These are phyloP conservation scores for Myripristis murdjan DNA, from an alignment of 2,797 vertebrate genomes.

Conservation along the genomic window DNA sequence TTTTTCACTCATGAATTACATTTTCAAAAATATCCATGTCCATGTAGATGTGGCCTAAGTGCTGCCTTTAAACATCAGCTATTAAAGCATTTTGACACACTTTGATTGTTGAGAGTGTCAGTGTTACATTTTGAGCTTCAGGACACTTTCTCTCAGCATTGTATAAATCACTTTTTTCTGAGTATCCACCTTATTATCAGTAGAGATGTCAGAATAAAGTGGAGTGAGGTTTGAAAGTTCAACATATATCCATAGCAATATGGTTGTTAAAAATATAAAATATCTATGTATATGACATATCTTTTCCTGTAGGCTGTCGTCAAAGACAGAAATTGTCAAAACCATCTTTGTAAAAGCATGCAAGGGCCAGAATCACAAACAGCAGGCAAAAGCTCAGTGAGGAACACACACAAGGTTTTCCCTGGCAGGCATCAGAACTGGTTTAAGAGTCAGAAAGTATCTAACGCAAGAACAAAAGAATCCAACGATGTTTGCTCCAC, in stretches of 20 bases:
- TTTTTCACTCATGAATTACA: no score
- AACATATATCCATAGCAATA: neutral
- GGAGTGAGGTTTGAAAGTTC: neutral
- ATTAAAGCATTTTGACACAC: no score
- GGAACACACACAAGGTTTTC: constrained; percentile 58
- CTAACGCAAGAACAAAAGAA: constrained; percentile 75
- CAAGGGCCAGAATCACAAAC: constrained; percentile 21
- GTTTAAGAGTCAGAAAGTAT: constrained; percentile 68
- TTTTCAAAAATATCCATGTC: no score
- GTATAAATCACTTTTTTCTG: no score
- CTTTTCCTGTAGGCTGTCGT: no score
- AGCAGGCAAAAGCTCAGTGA: constrained; percentile 39
- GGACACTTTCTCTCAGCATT: neutral
- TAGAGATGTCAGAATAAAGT: neutral
- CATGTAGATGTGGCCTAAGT: no score
- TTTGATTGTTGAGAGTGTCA: no score
- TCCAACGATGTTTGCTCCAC: constrained; percentile 70
- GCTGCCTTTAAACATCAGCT: no score
- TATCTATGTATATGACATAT: no score
- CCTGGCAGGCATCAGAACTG: constrained; percentile 61
- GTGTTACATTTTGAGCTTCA: neutral
- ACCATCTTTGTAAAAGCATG: neutral
- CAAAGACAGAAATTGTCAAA: no score
- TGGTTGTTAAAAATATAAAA: no score
- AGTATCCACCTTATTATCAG: neutral